These are phyloP conservation scores for Halcyon smyrnensis DNA, from an alignment of 2,797 vertebrate genomes.

Conservation along the genomic window DNA sequence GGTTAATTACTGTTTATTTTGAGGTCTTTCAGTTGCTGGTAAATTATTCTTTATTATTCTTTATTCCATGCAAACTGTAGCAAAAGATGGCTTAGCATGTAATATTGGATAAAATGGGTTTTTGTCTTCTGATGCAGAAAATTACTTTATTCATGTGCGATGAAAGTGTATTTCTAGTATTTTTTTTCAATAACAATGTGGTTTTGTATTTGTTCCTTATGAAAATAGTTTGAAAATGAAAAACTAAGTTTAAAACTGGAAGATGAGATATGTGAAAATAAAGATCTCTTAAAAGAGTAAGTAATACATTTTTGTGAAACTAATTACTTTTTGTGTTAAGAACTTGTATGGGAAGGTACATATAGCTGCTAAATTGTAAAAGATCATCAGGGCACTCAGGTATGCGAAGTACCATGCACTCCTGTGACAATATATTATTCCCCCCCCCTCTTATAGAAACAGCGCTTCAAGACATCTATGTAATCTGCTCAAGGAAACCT, in stretches of 20 bases:
- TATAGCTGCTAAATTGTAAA: background rate
- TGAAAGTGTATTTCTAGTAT: background rate
- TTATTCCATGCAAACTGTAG: background rate
- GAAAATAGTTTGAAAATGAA: conserved; percentile 92
- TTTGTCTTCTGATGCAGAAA: background rate
- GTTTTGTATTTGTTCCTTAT: conserved; percentile 14
- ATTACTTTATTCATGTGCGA: background rate
- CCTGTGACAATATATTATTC: background rate
- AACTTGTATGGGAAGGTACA: background rate
- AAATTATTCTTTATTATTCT: background rate
- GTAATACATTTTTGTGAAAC: conserved; percentile 37
- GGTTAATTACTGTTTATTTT: background rate
- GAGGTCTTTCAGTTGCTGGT: background rate
- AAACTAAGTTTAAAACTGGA: conserved; percentile 91
- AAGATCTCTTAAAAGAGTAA: conserved; percentile 91
- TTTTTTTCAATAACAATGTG: conserved; percentile 49
- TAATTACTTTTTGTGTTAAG: background rate
- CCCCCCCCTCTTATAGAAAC: conserved; percentile 78
- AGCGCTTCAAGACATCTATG: conserved; percentile 88
- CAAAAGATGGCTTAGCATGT: background rate
- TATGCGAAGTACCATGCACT: background rate
- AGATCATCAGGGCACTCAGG: background rate
- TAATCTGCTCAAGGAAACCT: conserved; percentile 90
- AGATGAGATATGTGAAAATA: conserved; percentile 90
- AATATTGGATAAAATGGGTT: background rate